phyloP scores from a whole-genome alignment of 2,888 invertebrate species.

The Drosophila paramelanica region DNA sequence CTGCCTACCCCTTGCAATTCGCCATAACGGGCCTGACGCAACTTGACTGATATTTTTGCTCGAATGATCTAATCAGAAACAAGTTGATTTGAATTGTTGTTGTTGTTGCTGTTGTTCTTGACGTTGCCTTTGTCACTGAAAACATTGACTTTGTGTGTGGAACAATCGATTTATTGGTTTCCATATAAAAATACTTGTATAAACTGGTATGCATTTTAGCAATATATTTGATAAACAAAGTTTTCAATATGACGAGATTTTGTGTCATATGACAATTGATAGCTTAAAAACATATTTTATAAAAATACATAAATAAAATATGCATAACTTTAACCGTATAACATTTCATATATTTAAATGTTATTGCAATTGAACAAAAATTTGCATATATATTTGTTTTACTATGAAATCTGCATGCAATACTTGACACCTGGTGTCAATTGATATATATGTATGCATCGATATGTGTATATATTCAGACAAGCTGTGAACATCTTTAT shows the following conservation, averaged over 20 bases:
- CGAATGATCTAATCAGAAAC: conserved; percentile 78
- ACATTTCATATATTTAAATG: too few species aligned
- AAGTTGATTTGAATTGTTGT: conserved; percentile 78
- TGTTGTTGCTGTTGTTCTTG: conserved; percentile 30
- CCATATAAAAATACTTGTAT: conserved; percentile 18
- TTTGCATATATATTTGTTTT: too few species aligned
- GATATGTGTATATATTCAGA: too few species aligned
- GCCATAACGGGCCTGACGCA: conserved; percentile 47
- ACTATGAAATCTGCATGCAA: too few species aligned
- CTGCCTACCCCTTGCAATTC: neutral
- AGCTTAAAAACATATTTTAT: too few species aligned
- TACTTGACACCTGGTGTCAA: too few species aligned
- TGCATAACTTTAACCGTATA: too few species aligned
- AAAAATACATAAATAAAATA: too few species aligned
- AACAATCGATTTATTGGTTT: conserved; percentile 44
- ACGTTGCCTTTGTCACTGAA: conserved; percentile 38
- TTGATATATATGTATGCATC: too few species aligned
- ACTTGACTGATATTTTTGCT: conserved; percentile 76
- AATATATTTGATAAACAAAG: conserved; percentile 4
- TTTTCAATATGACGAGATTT: neutral
- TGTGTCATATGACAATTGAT: too few species aligned
- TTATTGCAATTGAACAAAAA: too few species aligned
- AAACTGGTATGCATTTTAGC: conserved; percentile 32
- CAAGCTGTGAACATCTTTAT: neutral
- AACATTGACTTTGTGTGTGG: conserved; percentile 33